Conservation (phyloP, 2,797 vertebrate species). For the Carapus acus region DNA sequence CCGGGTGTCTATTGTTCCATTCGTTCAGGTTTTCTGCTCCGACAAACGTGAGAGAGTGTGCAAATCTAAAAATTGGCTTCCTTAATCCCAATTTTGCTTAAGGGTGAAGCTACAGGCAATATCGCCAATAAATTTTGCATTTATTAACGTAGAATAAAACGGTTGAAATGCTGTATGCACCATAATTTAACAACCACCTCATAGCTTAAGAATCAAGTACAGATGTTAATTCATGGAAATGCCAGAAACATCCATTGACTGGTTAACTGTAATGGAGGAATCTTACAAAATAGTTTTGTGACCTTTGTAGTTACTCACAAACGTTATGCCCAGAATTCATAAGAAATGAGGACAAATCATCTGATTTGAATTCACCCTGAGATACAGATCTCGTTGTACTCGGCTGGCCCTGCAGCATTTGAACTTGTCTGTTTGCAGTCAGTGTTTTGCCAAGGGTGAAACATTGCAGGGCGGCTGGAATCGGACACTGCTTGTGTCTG, state of each 20-base stretch:
- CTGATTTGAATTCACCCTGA: background rate
- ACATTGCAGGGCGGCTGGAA: background rate
- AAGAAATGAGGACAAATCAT: background rate
- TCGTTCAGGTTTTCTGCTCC: constrained; percentile 5
- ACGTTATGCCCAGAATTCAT: no score
- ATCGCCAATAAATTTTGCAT: no score
- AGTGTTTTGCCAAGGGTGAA: background rate
- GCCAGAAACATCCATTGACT: background rate
- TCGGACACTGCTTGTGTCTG: constrained; percentile 9
- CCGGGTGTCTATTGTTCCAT: constrained; percentile 22
- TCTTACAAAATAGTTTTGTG: no score
- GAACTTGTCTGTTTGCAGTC: background rate
- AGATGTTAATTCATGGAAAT: background rate
- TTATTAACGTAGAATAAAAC: no score
- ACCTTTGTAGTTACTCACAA: no score
- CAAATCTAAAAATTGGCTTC: no score
- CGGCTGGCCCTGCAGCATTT: background rate
- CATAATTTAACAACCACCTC: constrained; percentile 3
- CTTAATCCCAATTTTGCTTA: background rate
- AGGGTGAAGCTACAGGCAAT: no score
- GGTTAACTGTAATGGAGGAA: background rate
- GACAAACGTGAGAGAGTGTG: no score
- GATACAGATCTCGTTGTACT: no score
- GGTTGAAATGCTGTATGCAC: background rate
- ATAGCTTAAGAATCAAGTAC: constrained; percentile 12